phyloP scores from a whole-genome alignment of 2,113 vertebrate genomes.

The Catharus bicknelli region DNA sequence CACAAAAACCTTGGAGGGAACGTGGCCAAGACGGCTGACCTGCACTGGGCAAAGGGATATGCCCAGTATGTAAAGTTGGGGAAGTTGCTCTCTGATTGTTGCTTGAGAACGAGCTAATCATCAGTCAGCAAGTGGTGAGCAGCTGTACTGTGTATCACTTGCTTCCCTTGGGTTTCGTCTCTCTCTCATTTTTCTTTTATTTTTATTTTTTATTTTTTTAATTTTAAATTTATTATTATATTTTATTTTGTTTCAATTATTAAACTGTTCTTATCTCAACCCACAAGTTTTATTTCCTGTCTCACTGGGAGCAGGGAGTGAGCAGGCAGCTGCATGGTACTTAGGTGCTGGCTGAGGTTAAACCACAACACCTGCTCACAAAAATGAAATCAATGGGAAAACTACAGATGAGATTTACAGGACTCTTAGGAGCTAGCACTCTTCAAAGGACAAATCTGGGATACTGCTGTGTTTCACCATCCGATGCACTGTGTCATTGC shows the following conservation, averaged over 20 bases:
- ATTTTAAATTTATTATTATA: not conserved
- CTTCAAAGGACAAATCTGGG: slow-evolving; percentile 10
- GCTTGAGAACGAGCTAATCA: not conserved
- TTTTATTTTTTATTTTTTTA: no score
- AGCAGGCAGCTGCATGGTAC: not conserved
- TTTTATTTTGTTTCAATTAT: not conserved
- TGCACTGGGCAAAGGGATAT: not conserved
- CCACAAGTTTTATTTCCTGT: not conserved
- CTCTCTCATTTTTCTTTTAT: not conserved
- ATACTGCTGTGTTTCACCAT: not conserved
- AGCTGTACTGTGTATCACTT: not conserved
- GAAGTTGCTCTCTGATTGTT: not conserved
- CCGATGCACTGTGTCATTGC: not conserved
- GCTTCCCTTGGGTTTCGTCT: not conserved
- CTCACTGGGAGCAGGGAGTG: not conserved
- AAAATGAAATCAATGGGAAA: not conserved
- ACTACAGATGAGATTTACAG: not conserved
- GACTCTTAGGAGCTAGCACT: not conserved
- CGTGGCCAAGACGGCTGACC: not conserved
- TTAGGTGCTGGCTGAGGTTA: not conserved
- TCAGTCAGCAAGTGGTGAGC: not conserved
- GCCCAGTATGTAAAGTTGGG: not conserved
- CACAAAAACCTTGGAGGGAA: not conserved
- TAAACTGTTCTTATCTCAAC: not conserved
- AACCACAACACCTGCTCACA: not conserved